Evolutionary conservation across 1,140 invertebrate species (phyloP).

Genomic region (Hycleus cichorii): DNA sequence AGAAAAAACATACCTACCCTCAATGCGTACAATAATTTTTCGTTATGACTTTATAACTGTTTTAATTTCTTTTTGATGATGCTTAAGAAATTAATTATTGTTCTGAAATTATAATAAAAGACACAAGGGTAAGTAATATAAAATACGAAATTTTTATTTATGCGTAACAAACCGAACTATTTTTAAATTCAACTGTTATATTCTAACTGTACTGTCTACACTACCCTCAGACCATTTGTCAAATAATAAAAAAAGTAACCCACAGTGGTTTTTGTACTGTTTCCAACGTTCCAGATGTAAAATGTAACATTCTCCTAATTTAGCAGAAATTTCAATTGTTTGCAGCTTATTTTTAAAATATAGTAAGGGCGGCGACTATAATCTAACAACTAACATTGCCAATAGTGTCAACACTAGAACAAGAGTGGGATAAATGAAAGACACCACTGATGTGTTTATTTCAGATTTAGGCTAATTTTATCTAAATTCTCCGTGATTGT

Average conservation of each 20-base stretch:
- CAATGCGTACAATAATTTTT: constrained; percentile 25
- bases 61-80: constrained; percentile 30
- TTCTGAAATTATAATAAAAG: constrained; percentile 27
- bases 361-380: constrained; percentile 4
- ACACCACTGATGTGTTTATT: too few relatives aligned
- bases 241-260: constrained; percentile 17
- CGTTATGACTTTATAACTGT: constrained; percentile 29
- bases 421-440: too few relatives aligned
- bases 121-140: constrained; percentile 12
- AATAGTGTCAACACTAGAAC: not conserved
- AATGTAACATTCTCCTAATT: constrained; percentile 22
- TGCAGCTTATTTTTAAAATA: constrained; percentile 16
- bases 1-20: constrained; percentile 25
- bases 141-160: constrained; percentile 22
- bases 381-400: constrained; percentile 9
- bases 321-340: constrained; percentile 19
- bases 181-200: constrained; percentile 23
- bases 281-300: constrained; percentile 24
- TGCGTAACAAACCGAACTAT: constrained; percentile 21
- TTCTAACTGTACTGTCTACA: constrained; percentile 9
- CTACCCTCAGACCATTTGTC: constrained; percentile 28
- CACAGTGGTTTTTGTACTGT: constrained; percentile 22
- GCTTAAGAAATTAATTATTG: constrained; percentile 28
- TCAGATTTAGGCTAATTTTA: too few relatives aligned
- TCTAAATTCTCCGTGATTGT: too few relatives aligned